Percentiles rank a stretch among this genome's conserved stretches.
These are phyloP conservation scores for Cranoglanis bouderius DNA, from an alignment of 2,113 vertebrate genomes.

Conservation along the genomic window DNA sequence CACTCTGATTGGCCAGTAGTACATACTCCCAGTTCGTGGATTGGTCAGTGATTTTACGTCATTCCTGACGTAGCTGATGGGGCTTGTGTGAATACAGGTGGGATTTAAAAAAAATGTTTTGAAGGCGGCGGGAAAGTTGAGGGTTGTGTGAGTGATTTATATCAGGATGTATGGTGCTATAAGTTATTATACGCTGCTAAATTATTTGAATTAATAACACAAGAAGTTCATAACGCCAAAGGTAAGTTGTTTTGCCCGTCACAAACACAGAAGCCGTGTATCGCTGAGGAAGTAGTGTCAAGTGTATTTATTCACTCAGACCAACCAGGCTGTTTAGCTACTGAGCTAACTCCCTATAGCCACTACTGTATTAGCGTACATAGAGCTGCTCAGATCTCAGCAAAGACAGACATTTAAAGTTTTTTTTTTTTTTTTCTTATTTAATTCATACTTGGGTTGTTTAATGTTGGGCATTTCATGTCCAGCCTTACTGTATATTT, in stretches of 20 bases:
- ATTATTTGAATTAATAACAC: not conserved
- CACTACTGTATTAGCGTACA: not conserved
- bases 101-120: not conserved
- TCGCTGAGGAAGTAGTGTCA: not conserved
- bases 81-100: not conserved
- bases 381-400: not conserved
- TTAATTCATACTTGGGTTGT: not conserved
- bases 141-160: not conserved
- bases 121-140: slow-evolving; percentile 38
- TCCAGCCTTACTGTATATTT: not conserved
- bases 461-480: not conserved
- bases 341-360: not conserved
- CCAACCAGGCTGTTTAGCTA: not conserved
- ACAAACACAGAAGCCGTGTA: not conserved
- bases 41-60: not conserved
- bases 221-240: slow-evolving; percentile 25
- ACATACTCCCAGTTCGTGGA: not conserved
- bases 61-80: not conserved
- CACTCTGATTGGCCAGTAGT: not conserved
- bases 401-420: not conserved
- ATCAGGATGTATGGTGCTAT: not conserved
- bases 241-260: slow-evolving; percentile 40
- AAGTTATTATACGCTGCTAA: not conserved
- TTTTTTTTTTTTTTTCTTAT: too few species aligned
- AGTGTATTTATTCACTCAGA: not conserved